A percentile compares a stretch with the other conserved stretches of the same genome.
Conservation (phyloP, 1,140 invertebrate species). For the Calephelis virginiensis region DNA sequence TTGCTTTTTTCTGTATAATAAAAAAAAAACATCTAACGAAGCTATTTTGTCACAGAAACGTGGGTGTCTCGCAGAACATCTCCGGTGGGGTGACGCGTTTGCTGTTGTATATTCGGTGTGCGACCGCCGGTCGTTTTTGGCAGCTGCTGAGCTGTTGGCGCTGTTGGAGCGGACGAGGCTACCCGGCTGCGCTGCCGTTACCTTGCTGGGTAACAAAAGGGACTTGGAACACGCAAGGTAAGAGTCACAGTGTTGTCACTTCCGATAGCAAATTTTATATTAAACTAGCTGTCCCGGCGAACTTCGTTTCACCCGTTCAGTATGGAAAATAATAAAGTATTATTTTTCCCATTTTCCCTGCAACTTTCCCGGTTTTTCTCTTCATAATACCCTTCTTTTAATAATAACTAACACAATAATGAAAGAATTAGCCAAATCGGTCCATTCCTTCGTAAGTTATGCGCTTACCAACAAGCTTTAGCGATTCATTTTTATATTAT, state of each 20-base stretch:
- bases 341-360: no score
- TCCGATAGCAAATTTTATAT: no score
- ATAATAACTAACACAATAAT: no score
- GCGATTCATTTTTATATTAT: no score
- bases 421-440: no score
- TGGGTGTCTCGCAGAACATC: constrained; percentile 85
- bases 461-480: no score
- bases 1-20: not conserved
- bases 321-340: no score
- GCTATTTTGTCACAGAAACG: constrained; percentile 70
- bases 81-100: constrained; percentile 91
- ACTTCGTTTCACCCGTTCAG: no score
- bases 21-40: not conserved
- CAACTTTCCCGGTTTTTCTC: no score
- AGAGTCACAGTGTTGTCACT: not conserved
- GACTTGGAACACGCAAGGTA: constrained; percentile 90
- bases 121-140: constrained; percentile 86
- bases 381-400: no score
- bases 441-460: no score
- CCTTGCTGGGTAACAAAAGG: constrained; percentile 89
- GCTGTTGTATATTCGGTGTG: constrained; percentile 91
- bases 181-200: constrained; percentile 84
- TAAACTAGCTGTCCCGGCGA: no score
- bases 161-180: constrained; percentile 84
- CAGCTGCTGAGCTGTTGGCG: constrained; percentile 84